Conservation (phyloP, 1,140 invertebrate genomes). For the Pygmarrhopalites habei region DNA sequence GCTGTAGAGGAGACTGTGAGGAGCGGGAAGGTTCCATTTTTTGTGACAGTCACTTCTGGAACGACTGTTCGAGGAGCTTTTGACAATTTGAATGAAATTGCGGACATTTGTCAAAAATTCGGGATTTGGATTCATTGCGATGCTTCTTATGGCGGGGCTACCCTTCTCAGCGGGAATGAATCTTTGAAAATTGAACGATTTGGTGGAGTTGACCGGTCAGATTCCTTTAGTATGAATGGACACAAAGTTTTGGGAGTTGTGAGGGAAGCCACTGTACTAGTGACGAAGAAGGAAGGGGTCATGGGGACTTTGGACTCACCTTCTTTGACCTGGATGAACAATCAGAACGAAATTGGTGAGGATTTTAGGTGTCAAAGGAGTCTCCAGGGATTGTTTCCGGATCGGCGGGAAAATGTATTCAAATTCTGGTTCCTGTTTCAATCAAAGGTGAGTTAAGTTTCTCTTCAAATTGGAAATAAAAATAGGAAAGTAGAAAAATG, state of each 20-base stretch:
- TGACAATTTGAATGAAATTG: conserved; percentile 20
- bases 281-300: background rate
- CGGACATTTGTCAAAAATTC: conserved; percentile 16
- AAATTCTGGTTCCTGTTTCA: background rate
- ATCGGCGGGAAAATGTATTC: background rate
- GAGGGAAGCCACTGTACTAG: background rate
- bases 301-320: background rate
- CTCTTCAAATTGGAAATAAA: background rate
- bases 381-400: background rate
- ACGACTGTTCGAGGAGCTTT: conserved; percentile 20
- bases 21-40: conserved; percentile 5
- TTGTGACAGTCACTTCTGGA: conserved; percentile 23
- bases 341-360: background rate
- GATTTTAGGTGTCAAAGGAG: background rate
- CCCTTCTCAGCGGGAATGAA: conserved; percentile 8
- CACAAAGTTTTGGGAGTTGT: background rate
- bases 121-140: conserved; percentile 26
- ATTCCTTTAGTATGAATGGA: background rate
- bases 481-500: background rate
- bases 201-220: background rate
- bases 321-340: background rate
- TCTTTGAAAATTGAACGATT: background rate
- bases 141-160: conserved; percentile 20
- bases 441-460: background rate
- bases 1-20: background rate